Evolutionary conservation across 1,140 invertebrate genomes (phyloP), one percentile per base, ranked within the genome.

Genomic region (Zaprionus camerounensis): DNA sequence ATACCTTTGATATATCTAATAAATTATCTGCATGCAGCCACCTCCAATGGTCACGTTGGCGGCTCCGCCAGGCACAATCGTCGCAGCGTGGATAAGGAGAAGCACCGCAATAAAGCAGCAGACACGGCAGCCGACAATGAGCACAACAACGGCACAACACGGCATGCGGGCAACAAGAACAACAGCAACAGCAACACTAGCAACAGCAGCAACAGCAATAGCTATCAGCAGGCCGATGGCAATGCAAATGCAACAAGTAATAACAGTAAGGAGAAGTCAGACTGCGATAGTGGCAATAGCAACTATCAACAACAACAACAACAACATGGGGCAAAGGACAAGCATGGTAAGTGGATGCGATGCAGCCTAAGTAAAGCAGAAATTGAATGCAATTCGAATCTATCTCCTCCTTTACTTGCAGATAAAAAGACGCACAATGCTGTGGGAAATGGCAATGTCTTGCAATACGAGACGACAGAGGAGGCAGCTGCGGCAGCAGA

Each of bases 41-140:
- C 91, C 63, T 79, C 90, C 70, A 92, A 92, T 88, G 92, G 91
- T 34, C 91, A 92, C 62, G 80, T 38, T 62, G 76, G 75, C 51
- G 76, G 75, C 56, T 78, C 77, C 63, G 77, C 78, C 41, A 92
- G 87, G 76, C 87, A 85, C 73, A 79, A 93, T 70, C 86, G 91
- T 44, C 91, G 92, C 63, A 92, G 92, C 68, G 72, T 90, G 71
- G 91, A 92, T 72, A 92, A 92, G 76, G 92, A 93, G n/a, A 90
- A 90, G 62, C 78, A 87, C 76, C 84, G 85, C 28, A 92, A 91
- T 31, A 91, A 90, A 59, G 57, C 71, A 36, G 17, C n/a, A 46
- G 80, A 82, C 34, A 67, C 81, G 15, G 74, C 65, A 22, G 74
- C 65, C 31, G 78, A 88, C 73, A 91, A 76, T 61, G 84, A 87